Evolutionary conservation across 2,797 vertebrate genomes (phyloP), one percentile per base, ranked within the genome.

Genomic region (Acanthis flammea): DNA sequence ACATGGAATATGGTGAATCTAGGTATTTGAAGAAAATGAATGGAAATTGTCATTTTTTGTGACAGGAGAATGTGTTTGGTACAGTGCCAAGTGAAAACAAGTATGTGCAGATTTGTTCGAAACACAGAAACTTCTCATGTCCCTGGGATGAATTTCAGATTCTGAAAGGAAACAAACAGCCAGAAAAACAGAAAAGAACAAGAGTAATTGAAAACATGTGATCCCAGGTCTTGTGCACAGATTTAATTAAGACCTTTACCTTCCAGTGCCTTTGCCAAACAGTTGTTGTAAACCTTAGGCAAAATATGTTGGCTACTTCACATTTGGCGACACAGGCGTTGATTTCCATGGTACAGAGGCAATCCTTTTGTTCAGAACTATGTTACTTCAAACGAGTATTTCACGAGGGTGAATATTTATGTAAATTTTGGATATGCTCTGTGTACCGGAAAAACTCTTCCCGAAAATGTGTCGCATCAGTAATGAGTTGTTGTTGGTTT

Each of bases 321-420:
- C 83, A 55, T 90, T 87, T 61, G 84, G 71, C 93, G 73, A 48
- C 87, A 79, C 72, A 87, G 79, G 62, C 77, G 0, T 94, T 94
- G 37, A 93, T 95, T 97, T 96, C 94, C 94, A 81, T 84, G 92
- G 75, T 94, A 96, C 74, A 96, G 90, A 95, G 68, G 92, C 89
- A 95, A 92, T 94, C 95, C 92, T 71, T 97, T 97, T 97, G 96
- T 97, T 97, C 82, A 70, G 94, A 96, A 91, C 90, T 95, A 37
- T 92, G 92, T 76, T 95, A 94, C 73, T 96, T 97, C 79, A 83
- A 94, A 95, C 27, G 47, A 92, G 67, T 12, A 47, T 91, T 96
- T 94, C 91, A 95, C 92, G 85, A 95, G 95, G 66, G 72, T 97
- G 93, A 95, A 92, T 87, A 81, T 95, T 95, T 91, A 90, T 94